Percentiles rank a stretch among this genome's conserved stretches.
Conservation (phyloP, 1,140 invertebrate genomes). For the Lepidurus apus region DNA sequence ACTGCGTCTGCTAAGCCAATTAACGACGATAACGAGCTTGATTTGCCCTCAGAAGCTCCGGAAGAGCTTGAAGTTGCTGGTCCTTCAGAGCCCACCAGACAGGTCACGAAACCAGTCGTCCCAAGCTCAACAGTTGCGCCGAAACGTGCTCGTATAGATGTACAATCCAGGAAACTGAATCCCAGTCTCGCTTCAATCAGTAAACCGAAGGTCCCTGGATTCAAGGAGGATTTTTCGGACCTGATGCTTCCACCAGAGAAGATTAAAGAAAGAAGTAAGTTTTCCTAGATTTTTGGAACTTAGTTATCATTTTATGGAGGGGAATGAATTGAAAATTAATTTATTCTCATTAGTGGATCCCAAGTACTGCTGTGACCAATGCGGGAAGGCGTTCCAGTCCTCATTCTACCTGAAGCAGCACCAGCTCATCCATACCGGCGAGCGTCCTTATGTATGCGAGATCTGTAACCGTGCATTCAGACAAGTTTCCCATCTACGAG, state of each 20-base stretch:
- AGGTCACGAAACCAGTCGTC: background rate
- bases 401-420: background rate
- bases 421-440: slow-evolving; percentile 69
- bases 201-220: background rate
- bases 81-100: background rate
- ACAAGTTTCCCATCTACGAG: background rate
- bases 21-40: background rate
- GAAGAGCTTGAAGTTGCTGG: background rate
- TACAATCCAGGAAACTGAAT: background rate
- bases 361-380: slow-evolving; percentile 4
- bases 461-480: slow-evolving; percentile 82
- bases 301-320: background rate
- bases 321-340: background rate
- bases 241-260: slow-evolving; percentile 17
- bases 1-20: background rate
- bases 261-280: background rate
- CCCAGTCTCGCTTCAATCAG: background rate
- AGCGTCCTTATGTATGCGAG: slow-evolving; percentile 73
- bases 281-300: background rate
- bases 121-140: background rate
- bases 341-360: background rate
- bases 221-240: background rate
- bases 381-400: background rate
- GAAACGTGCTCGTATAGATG: background rate
- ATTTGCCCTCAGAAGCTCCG: background rate